phyloP scores from a whole-genome alignment of 2,797 vertebrate genomes.

The Arvicola amphibius region DNA sequence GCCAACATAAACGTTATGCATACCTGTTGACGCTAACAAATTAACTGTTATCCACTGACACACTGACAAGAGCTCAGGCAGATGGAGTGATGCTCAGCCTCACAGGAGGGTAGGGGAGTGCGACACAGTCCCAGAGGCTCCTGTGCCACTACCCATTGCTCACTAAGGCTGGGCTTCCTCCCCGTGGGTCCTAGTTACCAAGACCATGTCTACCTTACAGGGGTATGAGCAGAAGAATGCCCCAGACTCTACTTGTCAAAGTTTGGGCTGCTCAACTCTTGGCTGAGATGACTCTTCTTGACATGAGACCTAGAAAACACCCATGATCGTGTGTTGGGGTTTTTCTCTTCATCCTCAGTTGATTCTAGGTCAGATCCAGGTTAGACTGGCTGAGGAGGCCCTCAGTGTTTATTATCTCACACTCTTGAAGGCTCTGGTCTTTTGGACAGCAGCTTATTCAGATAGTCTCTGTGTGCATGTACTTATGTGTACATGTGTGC shows the following conservation, averaged over 20 bases:
- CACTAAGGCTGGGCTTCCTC: not conserved
- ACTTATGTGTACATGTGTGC: not conserved
- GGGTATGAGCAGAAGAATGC: fast-evolving
- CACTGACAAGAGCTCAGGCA: not conserved
- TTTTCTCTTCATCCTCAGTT: not conserved
- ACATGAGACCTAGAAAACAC: not conserved
- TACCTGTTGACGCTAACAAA: not conserved
- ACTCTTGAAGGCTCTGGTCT: not conserved
- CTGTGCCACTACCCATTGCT: too few relatives aligned
- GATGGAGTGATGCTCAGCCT: not conserved
- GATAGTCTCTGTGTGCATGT: not conserved
- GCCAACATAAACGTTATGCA: fast-evolving
- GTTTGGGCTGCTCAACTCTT: not conserved
- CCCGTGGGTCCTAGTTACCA: not conserved
- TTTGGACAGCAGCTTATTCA: not conserved
- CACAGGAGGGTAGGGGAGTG: not conserved
- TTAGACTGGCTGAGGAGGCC: not conserved
- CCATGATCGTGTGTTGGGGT: too few relatives aligned
- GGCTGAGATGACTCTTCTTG: not conserved
- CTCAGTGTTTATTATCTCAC: not conserved
- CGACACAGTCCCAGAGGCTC: not conserved
- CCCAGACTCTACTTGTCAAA: fast-evolving
- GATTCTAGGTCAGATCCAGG: not conserved
- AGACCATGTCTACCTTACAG: not conserved
- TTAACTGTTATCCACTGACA: not conserved